These are phyloP conservation scores for Psylliodes chrysocephalus DNA, from an alignment of 2,888 invertebrate species.

Conservation along the genomic window DNA sequence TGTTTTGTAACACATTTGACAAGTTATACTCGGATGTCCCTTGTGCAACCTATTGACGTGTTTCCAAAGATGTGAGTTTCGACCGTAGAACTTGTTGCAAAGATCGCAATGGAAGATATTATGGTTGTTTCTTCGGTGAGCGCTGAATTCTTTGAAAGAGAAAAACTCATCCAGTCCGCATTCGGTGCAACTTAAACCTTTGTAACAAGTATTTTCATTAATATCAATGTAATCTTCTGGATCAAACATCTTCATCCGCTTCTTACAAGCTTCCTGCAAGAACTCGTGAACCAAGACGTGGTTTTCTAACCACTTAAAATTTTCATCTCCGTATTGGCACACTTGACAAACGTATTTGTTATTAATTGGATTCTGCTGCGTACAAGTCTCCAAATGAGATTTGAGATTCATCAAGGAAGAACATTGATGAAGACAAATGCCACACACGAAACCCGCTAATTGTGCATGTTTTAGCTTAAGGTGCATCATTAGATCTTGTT, in stretches of 20 bases:
- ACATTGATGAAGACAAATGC: constrained; percentile 68
- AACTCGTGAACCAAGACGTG: constrained; percentile 69
- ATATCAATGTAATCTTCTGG: constrained; percentile 65
- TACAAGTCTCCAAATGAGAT: constrained; percentile 66
- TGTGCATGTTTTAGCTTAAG: constrained; percentile 67
- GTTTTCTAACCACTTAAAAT: constrained; percentile 65
- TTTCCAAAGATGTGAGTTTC: constrained; percentile 72
- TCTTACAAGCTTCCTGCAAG: constrained; percentile 61
- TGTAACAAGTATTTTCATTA: constrained; percentile 54
- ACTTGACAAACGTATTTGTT: constrained; percentile 65
- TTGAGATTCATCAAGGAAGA: constrained; percentile 65
- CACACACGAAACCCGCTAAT: constrained; percentile 67
- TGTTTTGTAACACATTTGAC: constrained; percentile 69
- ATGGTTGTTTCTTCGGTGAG: constrained; percentile 67
- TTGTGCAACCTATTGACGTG: constrained; percentile 70
- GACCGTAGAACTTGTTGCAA: constrained; percentile 70
- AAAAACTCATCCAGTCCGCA: constrained; percentile 59
- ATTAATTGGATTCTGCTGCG: constrained; percentile 60
- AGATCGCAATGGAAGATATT: constrained; percentile 70
- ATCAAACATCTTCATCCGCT: constrained; percentile 61
- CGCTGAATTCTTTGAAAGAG: constrained; percentile 66
- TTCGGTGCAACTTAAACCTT: constrained; percentile 54
- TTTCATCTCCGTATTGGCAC: constrained; percentile 69
- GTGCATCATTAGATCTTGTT: constrained; percentile 68
- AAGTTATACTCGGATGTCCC: constrained; percentile 70